Evolutionary conservation across 2,113 vertebrate genomes (phyloP).

Genomic region (Tamias sibiricus): DNA sequence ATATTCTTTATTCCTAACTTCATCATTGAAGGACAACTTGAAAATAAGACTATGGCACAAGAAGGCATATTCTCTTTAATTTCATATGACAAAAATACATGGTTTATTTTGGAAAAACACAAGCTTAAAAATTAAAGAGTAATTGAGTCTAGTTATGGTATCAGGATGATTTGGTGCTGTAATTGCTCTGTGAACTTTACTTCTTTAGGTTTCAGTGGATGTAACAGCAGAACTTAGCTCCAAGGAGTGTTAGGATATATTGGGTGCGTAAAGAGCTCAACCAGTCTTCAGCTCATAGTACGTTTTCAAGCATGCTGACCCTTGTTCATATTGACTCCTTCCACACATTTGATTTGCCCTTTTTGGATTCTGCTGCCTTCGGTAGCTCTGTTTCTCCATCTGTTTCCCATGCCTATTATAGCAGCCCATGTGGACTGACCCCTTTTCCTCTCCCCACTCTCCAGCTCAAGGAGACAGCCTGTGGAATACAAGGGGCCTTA

Average conservation of each 20-base stretch:
- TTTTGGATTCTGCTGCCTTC: not conserved
- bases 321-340: not conserved
- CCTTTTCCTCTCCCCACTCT: not conserved
- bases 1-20: not conserved
- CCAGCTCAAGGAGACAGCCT: not conserved
- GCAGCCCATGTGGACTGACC: not conserved
- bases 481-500: not conserved
- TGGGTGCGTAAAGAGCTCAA: not conserved
- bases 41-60: not conserved
- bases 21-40: not conserved
- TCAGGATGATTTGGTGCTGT: not conserved
- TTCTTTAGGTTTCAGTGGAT: not conserved
- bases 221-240: not conserved
- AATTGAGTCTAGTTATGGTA: not conserved
- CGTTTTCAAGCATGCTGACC: not conserved
- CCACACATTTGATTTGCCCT: not conserved
- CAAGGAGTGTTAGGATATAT: not conserved
- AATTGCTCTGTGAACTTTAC: not conserved
- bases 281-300: not conserved
- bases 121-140: not conserved
- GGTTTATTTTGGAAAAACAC: not conserved
- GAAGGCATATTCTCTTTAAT: not conserved
- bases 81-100: not conserved
- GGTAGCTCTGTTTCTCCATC: not conserved
- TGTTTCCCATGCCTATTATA: not conserved